Conservation (phyloP, 1,140 invertebrate species). For the Eumaeus atala region DNA sequence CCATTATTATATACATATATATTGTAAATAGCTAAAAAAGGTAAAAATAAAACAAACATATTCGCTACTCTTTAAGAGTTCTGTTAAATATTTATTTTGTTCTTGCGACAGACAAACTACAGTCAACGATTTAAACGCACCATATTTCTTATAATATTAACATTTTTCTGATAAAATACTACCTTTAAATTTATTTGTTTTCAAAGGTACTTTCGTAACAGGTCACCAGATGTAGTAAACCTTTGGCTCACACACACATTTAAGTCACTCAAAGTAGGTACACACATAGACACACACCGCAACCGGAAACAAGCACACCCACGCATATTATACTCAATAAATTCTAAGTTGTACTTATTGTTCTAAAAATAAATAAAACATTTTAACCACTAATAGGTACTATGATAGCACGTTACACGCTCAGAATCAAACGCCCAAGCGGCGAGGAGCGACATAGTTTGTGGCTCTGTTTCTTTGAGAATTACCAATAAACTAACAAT, state of each 20-base stretch:
- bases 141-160: conserved; percentile 28
- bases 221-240: not conserved
- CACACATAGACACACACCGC: not conserved
- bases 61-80: conserved; percentile 41
- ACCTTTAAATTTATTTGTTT: conserved; percentile 17
- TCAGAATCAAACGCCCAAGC: not conserved
- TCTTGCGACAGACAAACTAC: conserved; percentile 46
- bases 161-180: conserved; percentile 23
- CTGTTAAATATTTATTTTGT: conserved; percentile 36
- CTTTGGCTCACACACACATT: not conserved
- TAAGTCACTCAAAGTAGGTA: not conserved
- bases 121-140: conserved; percentile 39
- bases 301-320: not conserved
- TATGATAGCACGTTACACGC: not conserved
- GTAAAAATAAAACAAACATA: conserved; percentile 30
- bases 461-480: not conserved
- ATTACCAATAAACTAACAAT: conserved; percentile 1
- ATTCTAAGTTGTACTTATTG: conserved; percentile 6
- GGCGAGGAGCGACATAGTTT: not conserved
- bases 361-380: conserved; percentile 14
- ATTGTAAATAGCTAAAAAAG: not conserved
- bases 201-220: not conserved
- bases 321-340: not conserved
- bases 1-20: too few species aligned
- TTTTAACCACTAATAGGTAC: conserved; percentile 4